Base-by-base conservation (phyloP, 2,797 vertebrate genomes). In the Esox masquinongy region DNA sequence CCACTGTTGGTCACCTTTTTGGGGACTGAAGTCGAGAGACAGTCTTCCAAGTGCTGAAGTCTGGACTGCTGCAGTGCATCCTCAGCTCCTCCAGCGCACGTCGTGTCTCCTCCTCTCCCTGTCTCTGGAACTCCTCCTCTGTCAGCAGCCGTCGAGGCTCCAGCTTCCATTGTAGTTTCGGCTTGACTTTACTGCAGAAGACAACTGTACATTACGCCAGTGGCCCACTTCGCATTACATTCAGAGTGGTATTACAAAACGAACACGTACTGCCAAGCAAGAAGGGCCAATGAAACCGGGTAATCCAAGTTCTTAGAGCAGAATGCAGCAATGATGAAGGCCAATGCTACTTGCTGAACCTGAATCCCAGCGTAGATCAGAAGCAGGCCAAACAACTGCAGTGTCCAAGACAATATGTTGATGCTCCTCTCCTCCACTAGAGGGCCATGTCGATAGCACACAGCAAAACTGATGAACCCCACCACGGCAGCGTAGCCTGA, bases 381-480 rank as follows among this genome's bases (percentile, higher is more conserved):
- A 51, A 97, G 76, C n/a, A 99, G 90, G 59, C 97, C 97, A 47
- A 96, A 89, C 16, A 98, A 87, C 92, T 99, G 98, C 90, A 99
- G 90, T 0, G 94, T 88, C 98, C 98, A 99, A 1, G 96, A 97
- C 67, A 99, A 90, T 83, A 99, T 95, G 89, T 95, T 97, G 74
- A 99, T 95, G 88, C 93, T 99, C 78, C 95, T 95, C 72, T 97
- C 78, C 5, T 99, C 94, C 90, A 94, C 95, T 88, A 98, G 83
- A 0, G 98, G 98, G 3, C 98, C 98, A 2, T 97, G 95, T 49
- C 95, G 94, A 88, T 99, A 99, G 88, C 97, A 99, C 59, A 99
- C 93, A 0, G 93, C 94, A 17, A 99, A 99, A 86, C 97, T 98
- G 89, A 97, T 14, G 56, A 98, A 95, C 50, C 97, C 97, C 69